Base-by-base conservation (phyloP, 2,113 vertebrate genomes). In the Pristiophorus japonicus region DNA sequence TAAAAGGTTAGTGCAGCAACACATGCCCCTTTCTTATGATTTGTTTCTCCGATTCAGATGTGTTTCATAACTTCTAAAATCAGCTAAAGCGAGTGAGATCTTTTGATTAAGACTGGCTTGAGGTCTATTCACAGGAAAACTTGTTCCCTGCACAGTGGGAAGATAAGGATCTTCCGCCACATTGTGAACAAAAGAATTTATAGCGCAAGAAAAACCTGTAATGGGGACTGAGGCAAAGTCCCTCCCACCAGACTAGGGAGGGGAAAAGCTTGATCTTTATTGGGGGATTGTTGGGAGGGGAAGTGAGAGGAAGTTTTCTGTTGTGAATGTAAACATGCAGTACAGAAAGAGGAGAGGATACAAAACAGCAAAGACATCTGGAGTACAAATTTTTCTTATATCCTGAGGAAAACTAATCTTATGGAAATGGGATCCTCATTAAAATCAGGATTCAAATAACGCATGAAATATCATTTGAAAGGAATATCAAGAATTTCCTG, bases 401-500 rank as follows among this genome's bases (percentile, higher is more conserved):
- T 73, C 66, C 66, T 59, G 65, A 34, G 59, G 66, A 67, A 22
- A 67, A 73, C 45, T 51, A 94, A 92, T 81, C 34, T 92, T 51
- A 70, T 94, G 66, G 45, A 94, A 94, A 73, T 94, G 24, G 11
- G 45, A 34, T 34, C 65, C 93, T 70, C 93, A 70, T 94, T 94
- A 94, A 94, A 94, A 94, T 70, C 93, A 94, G 66, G 38, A 94
- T 70, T 51, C 65, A 45, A 67, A 70, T 94, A 51, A 70, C 14
- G 73, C 38, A 94, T 70, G 38, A 94, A 94, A 94, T 67, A n/a
- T 94, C 93, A 94, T 70, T 94, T 94, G 65, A 67, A 67, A 94
- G 66, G 20, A 94, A 70, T 94, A 94, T 47, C 65, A 70, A 94
- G 63, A 94, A 94, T 70, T 94, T 94, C 93, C 45, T 47, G 45